Conservation (phyloP, 2,797 vertebrate species). For the Hirundo rustica region DNA sequence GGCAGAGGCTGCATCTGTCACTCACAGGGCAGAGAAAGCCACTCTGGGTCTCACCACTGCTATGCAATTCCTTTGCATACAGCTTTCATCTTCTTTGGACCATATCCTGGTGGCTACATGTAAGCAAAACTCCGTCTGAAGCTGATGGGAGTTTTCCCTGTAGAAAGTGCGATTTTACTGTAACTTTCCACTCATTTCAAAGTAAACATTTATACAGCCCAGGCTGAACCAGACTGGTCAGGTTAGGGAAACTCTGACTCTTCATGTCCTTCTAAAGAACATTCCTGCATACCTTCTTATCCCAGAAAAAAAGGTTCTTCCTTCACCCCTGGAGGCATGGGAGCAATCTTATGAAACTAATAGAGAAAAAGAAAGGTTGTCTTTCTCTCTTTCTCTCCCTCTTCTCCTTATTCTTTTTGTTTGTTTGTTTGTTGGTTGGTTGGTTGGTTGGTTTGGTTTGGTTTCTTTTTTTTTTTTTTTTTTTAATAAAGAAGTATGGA, state of each 20-base stretch:
- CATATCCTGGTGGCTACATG: background rate
- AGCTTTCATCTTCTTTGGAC: background rate
- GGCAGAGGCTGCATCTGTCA: background rate
- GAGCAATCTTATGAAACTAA: background rate
- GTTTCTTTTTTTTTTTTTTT: background rate
- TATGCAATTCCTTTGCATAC: background rate
- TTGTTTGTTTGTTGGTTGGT: no score
- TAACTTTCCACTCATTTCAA: background rate
- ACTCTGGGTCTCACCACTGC: background rate
- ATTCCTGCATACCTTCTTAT: background rate
- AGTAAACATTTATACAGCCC: background rate
- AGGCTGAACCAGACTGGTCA: background rate
- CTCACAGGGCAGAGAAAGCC: background rate
- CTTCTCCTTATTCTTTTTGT: fast-evolving
- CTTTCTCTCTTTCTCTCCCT: background rate
- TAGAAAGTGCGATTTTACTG: background rate
- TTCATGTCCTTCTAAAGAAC: background rate
- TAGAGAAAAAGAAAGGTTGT: background rate
- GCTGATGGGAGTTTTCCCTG: background rate
- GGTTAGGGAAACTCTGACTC: background rate
- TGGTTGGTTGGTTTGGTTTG: no score
- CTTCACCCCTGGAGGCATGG: background rate
- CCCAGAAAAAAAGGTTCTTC: background rate
- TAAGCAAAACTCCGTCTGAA: background rate
- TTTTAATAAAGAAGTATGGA: background rate